phyloP scores from a whole-genome alignment of 2,888 invertebrate genomes.

The Teleiodes luculella region DNA sequence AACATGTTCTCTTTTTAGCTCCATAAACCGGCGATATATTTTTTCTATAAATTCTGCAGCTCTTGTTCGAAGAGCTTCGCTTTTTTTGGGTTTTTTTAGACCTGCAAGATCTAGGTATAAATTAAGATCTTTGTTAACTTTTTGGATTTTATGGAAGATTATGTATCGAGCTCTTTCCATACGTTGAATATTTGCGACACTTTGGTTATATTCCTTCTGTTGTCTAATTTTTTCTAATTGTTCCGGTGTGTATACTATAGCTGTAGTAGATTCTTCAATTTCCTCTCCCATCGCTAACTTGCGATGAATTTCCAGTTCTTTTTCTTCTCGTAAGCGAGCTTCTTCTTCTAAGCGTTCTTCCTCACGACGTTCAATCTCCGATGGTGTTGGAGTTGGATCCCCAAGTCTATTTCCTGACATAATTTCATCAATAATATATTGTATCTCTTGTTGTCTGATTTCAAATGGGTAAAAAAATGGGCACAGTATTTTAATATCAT shows the following conservation, averaged over 20 bases:
- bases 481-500: slow-evolving; percentile 80
- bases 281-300: slow-evolving; percentile 51
- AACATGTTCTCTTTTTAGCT: slow-evolving; percentile 52
- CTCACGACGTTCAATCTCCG: slow-evolving; percentile 49
- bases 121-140: slow-evolving; percentile 51
- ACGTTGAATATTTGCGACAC: slow-evolving; percentile 55
- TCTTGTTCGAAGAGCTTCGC: slow-evolving; percentile 37
- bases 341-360: slow-evolving; percentile 49
- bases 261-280: slow-evolving; percentile 35
- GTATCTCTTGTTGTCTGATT: slow-evolving; percentile 65
- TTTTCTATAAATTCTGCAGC: slow-evolving; percentile 51
- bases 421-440: slow-evolving; percentile 66
- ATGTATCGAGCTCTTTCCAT: slow-evolving; percentile 59
- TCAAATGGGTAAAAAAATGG: slow-evolving; percentile 81
- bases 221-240: slow-evolving; percentile 45
- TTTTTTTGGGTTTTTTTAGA: slow-evolving; percentile 49
- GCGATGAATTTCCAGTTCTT: slow-evolving; percentile 47
- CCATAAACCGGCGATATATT: slow-evolving; percentile 63
- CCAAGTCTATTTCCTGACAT: slow-evolving; percentile 61
- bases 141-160: slow-evolving; percentile 37
- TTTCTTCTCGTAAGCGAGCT: slow-evolving; percentile 42
- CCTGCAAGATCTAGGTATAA: slow-evolving; percentile 62
- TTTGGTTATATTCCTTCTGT: slow-evolving; percentile 45
- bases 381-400: slow-evolving; percentile 56
- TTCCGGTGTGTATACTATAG: slow-evolving; percentile 42